Evolutionary conservation across 2,113 vertebrate species (phyloP), one percentile per base, ranked within the genome.

Genomic region (Sander lucioperca): DNA sequence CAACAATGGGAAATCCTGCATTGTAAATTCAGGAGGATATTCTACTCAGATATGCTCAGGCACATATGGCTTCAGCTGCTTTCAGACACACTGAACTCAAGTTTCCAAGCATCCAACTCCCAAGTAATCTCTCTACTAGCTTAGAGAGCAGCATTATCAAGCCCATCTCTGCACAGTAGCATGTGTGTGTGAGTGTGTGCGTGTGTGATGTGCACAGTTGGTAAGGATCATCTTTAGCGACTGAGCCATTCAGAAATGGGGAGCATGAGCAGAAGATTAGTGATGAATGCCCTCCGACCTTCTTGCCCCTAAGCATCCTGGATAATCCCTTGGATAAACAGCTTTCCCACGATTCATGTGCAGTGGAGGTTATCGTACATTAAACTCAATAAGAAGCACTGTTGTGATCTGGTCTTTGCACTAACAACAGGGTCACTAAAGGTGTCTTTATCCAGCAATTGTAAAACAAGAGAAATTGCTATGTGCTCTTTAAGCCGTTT

Each of bases 241-340:
- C 80, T 83, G 88, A 92, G 83, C 84, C 82, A 86, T 68, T 86
- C 83, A 86, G 84, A 88, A 83, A 92, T 79, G 88, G 81, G 82
- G 80, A 87, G 83, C 69, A 90, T 89, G 89, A 92, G 74, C 86
- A 88, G 86, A 92, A 90, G 91, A 93, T 93, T 90, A 88, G 87
- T 90, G 89, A 92, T 89, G 85, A 88, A 89, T 67, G 82, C 89
- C 84, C 90, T 86, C 65, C 53, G 80, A 89, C 88, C 88, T 91
- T 90, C 82, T 91, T 65, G 47, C 88, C 86, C 80, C 80, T 85
- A 89, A 88, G 85, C 88, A 85, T 83, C 84, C 80, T 87, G 83
- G 81, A 88, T 94, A 93, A 94, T 94, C 91, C 80, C 43, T 71
- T 77, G 78, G 89, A 91, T 90, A 79, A 92, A 89, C 88, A 83